A percentile compares a stretch with the other conserved stretches of the same genome.
These are phyloP conservation scores for Esox niger DNA, from an alignment of 2,113 vertebrate genomes.

Conservation along the genomic window DNA sequence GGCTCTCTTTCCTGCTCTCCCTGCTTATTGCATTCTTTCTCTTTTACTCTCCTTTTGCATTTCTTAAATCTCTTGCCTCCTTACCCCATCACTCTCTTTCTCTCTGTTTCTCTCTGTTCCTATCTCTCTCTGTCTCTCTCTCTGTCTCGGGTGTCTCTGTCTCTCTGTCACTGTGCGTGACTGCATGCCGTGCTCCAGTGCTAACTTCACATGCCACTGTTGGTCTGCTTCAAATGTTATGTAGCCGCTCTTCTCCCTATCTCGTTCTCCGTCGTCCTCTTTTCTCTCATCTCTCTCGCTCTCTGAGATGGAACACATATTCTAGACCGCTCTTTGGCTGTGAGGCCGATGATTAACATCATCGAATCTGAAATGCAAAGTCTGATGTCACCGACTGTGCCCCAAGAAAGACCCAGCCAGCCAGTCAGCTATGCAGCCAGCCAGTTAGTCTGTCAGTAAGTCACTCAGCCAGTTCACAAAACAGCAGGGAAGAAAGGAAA, in stretches of 20 bases:
- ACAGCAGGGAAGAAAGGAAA: too few species aligned
- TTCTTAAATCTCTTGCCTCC: neutral
- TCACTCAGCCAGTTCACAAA: too few species aligned
- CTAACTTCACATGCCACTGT: slow-evolving; percentile 56
- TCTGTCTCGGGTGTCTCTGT: too few species aligned
- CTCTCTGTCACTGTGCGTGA: slow-evolving; percentile 39
- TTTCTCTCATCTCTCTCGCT: slow-evolving; percentile 1
- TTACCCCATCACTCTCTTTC: neutral
- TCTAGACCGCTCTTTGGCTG: slow-evolving; percentile 33
- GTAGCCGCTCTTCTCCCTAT: slow-evolving; percentile 11
- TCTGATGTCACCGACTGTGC: slow-evolving; percentile 55
- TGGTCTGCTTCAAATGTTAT: slow-evolving; percentile 52
- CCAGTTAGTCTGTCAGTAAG: too few species aligned
- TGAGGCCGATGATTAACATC: slow-evolving; percentile 67
- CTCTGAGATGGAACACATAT: slow-evolving; percentile 13
- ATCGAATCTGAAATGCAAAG: slow-evolving; percentile 59
- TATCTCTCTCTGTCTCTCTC: neutral
- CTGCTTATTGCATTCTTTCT: neutral
- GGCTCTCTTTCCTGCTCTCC: neutral
- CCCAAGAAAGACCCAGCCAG: slow-evolving; percentile 40
- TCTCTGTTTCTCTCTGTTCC: too few species aligned
- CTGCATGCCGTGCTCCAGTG: slow-evolving; percentile 37
- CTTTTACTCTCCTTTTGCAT: neutral
- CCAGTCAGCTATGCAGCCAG: neutral
- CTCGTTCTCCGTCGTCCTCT: slow-evolving; percentile 29